A percentile compares a stretch with the other conserved stretches of the same genome.
These are phyloP conservation scores for Orbicella faveolata DNA, from an alignment of 64 coral and sea anemone species.

Conservation along the genomic window DNA sequence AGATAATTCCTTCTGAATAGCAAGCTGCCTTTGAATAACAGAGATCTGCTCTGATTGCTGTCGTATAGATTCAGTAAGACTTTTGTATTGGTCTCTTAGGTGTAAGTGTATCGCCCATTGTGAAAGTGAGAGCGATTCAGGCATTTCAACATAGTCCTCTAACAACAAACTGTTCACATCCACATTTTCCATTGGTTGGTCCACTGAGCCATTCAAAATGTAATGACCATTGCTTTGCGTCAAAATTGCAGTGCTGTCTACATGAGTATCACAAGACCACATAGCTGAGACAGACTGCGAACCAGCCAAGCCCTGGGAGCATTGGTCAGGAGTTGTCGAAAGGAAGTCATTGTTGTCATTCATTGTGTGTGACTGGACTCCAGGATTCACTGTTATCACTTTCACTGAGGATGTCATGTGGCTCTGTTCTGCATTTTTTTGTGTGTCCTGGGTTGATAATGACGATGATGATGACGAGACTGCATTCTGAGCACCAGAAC, in stretches of 20 bases:
- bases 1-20: constrained; percentile 36
- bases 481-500: neutral
- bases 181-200: neutral
- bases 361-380: neutral
- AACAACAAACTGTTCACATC: constrained; percentile 12
- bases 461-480: neutral
- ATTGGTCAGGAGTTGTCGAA: neutral
- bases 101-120: constrained; percentile 37
- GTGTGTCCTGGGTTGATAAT: neutral
- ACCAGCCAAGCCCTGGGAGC: neutral
- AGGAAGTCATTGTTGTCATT: neutral
- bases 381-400: neutral
- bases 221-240: neutral
- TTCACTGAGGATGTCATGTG: too few relatives aligned
- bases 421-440: neutral
- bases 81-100: constrained; percentile 36
- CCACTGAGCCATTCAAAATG: neutral
- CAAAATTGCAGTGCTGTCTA: constrained; percentile 23
- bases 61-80: constrained; percentile 26
- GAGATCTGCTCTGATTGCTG: constrained; percentile 37
- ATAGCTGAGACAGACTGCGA: neutral
- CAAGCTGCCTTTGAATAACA: constrained; percentile 25
- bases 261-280: neutral
- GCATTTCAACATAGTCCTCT: constrained; percentile 25
- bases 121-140: constrained; percentile 41